phyloP scores from a whole-genome alignment of 2,888 invertebrate genomes.

The Morpho helenor region DNA sequence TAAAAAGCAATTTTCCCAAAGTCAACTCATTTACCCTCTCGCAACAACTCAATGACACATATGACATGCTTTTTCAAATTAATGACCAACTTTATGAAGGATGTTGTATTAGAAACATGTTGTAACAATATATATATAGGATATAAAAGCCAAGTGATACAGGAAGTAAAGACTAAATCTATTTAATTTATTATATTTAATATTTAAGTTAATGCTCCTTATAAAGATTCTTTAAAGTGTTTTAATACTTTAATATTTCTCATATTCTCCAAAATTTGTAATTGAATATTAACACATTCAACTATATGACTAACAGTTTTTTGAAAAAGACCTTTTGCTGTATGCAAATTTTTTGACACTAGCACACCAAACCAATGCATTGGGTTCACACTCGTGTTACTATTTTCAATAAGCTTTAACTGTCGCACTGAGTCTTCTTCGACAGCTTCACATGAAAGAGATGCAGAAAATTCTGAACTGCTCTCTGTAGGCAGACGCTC shows the following conservation, averaged over 20 bases:
- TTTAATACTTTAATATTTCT: slow-evolving; percentile 48
- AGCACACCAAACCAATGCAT: slow-evolving; percentile 93
- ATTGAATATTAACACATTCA: slow-evolving; percentile 84
- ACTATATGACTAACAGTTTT: slow-evolving; percentile 82
- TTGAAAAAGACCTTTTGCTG: slow-evolving; percentile 86
- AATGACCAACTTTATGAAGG: no score
- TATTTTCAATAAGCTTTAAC: slow-evolving; percentile 53
- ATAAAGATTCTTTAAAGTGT: slow-evolving; percentile 34
- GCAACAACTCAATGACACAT: no score
- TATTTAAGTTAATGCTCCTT: no score
- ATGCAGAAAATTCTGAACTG: slow-evolving; percentile 67
- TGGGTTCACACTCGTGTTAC: slow-evolving; percentile 78
- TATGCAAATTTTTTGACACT: slow-evolving; percentile 88
- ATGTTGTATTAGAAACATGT: no score
- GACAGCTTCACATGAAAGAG: slow-evolving; percentile 50
- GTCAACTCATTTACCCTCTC: no score
- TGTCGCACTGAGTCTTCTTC: slow-evolving; percentile 64
- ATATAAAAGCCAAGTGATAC: no score
- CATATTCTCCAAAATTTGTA: slow-evolving; percentile 69
- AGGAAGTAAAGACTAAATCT: no score
- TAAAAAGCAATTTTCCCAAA: no score
- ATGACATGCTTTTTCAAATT: no score
- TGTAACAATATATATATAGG: no score
- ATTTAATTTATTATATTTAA: no score
- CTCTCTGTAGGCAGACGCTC: slow-evolving; percentile 85